Base-by-base conservation (phyloP, 2,888 invertebrate species). In the Yponomeuta plumbellus region DNA sequence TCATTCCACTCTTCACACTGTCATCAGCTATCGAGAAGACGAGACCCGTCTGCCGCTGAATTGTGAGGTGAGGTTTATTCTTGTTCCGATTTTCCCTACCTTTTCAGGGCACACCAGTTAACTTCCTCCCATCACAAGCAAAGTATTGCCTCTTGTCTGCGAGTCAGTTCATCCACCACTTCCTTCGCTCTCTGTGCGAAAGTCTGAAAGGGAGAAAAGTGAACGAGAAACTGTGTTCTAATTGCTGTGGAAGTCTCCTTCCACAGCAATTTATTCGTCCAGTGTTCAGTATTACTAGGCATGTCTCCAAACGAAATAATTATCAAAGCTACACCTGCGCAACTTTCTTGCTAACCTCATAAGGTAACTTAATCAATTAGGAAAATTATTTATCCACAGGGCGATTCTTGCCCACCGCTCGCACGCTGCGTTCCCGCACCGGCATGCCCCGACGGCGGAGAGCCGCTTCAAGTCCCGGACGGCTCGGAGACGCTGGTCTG, bases 371-470 rank as follows among this genome's bases (percentile, higher is more conserved):
- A n/a, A n/a, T n/a, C n/a, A n/a, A n/a, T n/a, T n/a, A n/a, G n/a
- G n/a, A n/a, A n/a, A n/a, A n/a, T n/a, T n/a, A n/a, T 26, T 17
- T 11, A 58, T 62, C 39, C 40, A 2, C 72, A 89, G 89, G 85
- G 93, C 66, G 92, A 92, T 1, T 93, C 94, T 0, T 97, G 97
- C 75, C 95, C 96, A 0, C 94, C 96, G 0, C 93, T 97, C 63
- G 96, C 96, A 0, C 94, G 96, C 71, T 97, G 97, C 76, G 87
- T 96, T 0, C 96, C 97, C 0, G 69, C 83, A 0, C 88, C 86
- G 0, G 81, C 79, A 57, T 90, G 90, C 67, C 87, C 91, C 0
- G 82, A 69, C 3, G 87, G 84, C 0, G 78, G 71, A 1, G 17
- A 66, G 0, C 85, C 90, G 0, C 79, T 90, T 1, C 71, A 72